Percentiles rank a stretch among this genome's conserved stretches.
Conservation (phyloP, 2,888 invertebrate species). For the Stenodera caucasica region DNA sequence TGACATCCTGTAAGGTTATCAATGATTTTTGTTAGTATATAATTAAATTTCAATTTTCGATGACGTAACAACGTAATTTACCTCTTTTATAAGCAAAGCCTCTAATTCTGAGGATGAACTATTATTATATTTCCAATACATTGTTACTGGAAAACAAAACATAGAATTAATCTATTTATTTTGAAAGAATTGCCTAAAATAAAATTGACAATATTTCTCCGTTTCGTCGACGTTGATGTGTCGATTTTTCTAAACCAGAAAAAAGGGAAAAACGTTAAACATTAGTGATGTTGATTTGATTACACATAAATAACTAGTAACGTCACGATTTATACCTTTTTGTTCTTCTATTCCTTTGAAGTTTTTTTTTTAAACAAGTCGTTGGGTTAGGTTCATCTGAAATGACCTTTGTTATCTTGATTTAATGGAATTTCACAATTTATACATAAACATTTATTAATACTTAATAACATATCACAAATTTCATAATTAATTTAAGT, state of each 20-base stretch:
- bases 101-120: constrained; percentile 74
- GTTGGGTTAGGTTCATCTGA: constrained; percentile 56
- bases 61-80: constrained; percentile 49
- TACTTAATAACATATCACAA: constrained; percentile 51
- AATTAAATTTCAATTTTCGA: constrained; percentile 41
- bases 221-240: no score
- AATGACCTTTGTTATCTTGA: constrained; percentile 51
- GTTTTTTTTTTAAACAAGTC: constrained; percentile 38
- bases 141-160: constrained; percentile 43
- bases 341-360: not conserved
- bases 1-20: constrained; percentile 75
- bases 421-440: constrained; percentile 39
- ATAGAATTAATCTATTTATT: constrained; percentile 30
- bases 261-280: no score
- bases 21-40: constrained; percentile 12
- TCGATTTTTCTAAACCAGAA: no score
- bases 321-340: not conserved
- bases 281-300: no score
- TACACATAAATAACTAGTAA: not conserved
- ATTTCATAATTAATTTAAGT: constrained; percentile 42
- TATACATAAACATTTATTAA: constrained; percentile 41
- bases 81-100: constrained; percentile 76
- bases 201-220: not conserved
- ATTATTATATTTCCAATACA: constrained; percentile 85
- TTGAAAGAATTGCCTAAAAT: not conserved